Evolutionary conservation across 2,113 vertebrate species (phyloP).

Genomic region (Psilopsiagon aymara): DNA sequence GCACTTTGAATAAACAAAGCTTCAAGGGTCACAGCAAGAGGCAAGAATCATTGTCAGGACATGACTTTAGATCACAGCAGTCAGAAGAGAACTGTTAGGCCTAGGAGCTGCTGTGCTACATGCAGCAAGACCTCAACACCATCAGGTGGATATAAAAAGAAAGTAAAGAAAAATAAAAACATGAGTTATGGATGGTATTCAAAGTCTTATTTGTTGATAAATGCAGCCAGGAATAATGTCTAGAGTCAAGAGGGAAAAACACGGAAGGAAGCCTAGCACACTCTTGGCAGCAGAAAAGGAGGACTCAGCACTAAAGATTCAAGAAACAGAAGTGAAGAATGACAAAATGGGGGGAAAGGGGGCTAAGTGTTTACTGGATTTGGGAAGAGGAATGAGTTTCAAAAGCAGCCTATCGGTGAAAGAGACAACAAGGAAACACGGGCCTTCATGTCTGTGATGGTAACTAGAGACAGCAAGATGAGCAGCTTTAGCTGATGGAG

Average conservation of each 20-base stretch:
- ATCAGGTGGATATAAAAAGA: neutral
- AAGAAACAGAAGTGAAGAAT: neutral
- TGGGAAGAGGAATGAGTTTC: neutral
- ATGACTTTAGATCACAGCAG: neutral
- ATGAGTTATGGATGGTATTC: neutral
- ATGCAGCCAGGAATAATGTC: neutral
- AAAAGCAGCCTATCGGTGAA: neutral
- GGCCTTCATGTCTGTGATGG: neutral
- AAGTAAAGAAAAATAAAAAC: neutral
- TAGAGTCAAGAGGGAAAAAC: neutral
- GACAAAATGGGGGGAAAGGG: neutral
- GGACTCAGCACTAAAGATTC: neutral
- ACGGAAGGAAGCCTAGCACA: neutral
- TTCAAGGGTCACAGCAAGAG: neutral
- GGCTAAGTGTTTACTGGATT: neutral
- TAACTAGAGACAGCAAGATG: neutral
- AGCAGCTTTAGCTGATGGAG: neutral
- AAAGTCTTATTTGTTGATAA: neutral
- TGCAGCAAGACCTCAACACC: neutral
- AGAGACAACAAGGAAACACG: neutral
- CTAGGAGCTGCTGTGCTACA: neutral
- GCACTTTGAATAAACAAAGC: slow-evolving; percentile 11
- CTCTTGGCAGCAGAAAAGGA: neutral
- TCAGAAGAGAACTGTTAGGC: neutral
- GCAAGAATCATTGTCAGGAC: neutral